Evolutionary conservation across 2,113 vertebrate species (phyloP).

Genomic region (Channa maculata): DNA sequence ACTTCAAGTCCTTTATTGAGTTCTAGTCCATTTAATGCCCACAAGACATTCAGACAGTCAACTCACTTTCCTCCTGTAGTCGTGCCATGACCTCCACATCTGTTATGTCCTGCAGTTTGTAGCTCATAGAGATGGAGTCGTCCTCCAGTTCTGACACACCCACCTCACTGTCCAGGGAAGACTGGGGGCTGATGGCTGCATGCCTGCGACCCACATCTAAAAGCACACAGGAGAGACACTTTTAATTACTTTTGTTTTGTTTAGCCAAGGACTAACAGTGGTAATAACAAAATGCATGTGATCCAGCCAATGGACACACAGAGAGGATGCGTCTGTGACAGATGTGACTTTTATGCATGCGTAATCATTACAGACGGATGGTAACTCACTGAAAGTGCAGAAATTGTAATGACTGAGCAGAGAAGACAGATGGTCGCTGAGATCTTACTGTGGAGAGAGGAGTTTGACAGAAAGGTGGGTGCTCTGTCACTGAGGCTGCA

Average conservation of each 20-base stretch:
- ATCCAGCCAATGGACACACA: neutral
- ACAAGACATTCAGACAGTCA: neutral
- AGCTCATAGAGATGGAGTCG: slow-evolving; percentile 94
- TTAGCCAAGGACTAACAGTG: neutral
- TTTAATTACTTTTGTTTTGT: neutral
- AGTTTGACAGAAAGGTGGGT: slow-evolving; percentile 82
- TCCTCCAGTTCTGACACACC: slow-evolving; percentile 93
- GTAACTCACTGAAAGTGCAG: slow-evolving; percentile 8
- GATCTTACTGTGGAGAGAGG: slow-evolving; percentile 80
- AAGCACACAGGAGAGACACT: slow-evolving; percentile 21
- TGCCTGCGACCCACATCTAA: slow-evolving; percentile 85
- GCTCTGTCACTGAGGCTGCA: slow-evolving; percentile 77
- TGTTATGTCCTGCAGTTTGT: slow-evolving; percentile 97
- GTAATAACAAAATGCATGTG: neutral
- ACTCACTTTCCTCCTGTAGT: slow-evolving; percentile 98
- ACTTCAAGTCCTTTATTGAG: too few relatives aligned
- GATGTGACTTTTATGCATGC: neutral
- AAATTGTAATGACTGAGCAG: slow-evolving; percentile 12
- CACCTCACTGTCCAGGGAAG: slow-evolving; percentile 94
- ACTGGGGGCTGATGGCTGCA: slow-evolving; percentile 92
- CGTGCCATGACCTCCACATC: slow-evolving; percentile 99
- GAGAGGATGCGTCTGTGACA: neutral
- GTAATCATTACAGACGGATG: neutral
- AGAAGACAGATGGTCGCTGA: neutral
- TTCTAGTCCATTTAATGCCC: too few relatives aligned